Conservation (phyloP, 2,113 vertebrate genomes). For the Aspidoscelis tigris region DNA sequence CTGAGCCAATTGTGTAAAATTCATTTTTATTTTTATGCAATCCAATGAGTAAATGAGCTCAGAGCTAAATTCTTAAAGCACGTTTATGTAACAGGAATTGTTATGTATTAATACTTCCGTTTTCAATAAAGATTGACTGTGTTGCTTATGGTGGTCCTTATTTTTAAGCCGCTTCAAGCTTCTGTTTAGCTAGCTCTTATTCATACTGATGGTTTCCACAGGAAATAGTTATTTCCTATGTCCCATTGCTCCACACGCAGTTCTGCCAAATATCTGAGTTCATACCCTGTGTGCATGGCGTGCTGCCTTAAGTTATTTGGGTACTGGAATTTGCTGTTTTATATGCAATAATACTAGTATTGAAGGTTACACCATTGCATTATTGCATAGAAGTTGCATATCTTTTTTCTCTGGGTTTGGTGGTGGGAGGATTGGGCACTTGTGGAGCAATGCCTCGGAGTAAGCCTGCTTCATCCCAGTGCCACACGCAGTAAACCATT, state of each 20-base stretch:
- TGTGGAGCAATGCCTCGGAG: too few species aligned
- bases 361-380: too few species aligned
- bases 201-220: background rate
- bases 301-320: background rate
- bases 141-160: conserved; percentile 73
- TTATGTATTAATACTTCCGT: conserved; percentile 88
- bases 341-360: too few species aligned
- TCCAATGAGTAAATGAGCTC: conserved; percentile 83
- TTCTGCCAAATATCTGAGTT: background rate
- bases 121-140: conserved; percentile 91
- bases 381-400: too few species aligned
- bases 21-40: conserved; percentile 85
- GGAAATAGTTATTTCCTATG: background rate
- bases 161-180: background rate
- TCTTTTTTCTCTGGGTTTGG: too few species aligned
- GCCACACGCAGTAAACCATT: too few species aligned
- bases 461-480: too few species aligned
- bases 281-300: background rate
- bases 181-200: background rate
- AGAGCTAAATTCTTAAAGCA: conserved; percentile 85
- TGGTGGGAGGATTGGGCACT: too few species aligned
- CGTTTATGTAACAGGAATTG: conserved; percentile 87
- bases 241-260: too few species aligned
- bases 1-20: conserved; percentile 82
- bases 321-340: too few species aligned